These are phyloP conservation scores for Chironomus striatipennis DNA, from an alignment of 1,140 invertebrate species.

Conservation along the genomic window DNA sequence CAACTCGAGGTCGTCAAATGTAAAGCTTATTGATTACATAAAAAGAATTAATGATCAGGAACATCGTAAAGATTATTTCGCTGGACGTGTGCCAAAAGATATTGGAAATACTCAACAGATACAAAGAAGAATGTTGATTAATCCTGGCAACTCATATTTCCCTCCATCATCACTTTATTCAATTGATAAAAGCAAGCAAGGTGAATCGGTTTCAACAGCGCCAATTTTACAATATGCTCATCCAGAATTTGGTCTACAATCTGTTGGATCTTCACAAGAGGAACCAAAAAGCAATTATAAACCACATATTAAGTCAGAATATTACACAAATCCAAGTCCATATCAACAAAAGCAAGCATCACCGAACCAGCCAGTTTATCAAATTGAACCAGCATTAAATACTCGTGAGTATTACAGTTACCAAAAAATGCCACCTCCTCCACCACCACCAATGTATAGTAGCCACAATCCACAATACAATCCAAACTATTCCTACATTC, in stretches of 20 bases:
- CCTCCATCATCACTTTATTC: slow-evolving; percentile 55
- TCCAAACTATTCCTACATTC: slow-evolving; percentile 40
- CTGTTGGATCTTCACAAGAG: slow-evolving; percentile 44
- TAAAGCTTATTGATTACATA: slow-evolving; percentile 52
- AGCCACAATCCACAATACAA: slow-evolving; percentile 29
- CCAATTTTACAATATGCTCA: slow-evolving; percentile 70
- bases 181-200: slow-evolving; percentile 42
- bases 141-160: slow-evolving; percentile 51
- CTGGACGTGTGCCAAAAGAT: slow-evolving; percentile 35
- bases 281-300: slow-evolving; percentile 27
- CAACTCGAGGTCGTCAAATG: slow-evolving; percentile 46
- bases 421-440: slow-evolving; percentile 39
- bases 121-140: slow-evolving; percentile 58
- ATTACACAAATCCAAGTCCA: slow-evolving; percentile 33
- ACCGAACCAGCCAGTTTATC: slow-evolving; percentile 39
- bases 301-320: slow-evolving; percentile 36
- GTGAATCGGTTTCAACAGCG: slow-evolving; percentile 53
- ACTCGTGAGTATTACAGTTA: slow-evolving; percentile 43
- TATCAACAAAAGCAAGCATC: slow-evolving; percentile 36
- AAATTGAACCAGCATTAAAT: slow-evolving; percentile 35
- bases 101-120: slow-evolving; percentile 43
- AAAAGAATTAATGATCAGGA: slow-evolving; percentile 54
- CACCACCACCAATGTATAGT: slow-evolving; percentile 37
- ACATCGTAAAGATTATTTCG: slow-evolving; percentile 47
- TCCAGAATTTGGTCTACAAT: slow-evolving; percentile 65